Evolutionary conservation across 1,140 invertebrate genomes (phyloP).

Genomic region (Phenacoccus solenopsis): DNA sequence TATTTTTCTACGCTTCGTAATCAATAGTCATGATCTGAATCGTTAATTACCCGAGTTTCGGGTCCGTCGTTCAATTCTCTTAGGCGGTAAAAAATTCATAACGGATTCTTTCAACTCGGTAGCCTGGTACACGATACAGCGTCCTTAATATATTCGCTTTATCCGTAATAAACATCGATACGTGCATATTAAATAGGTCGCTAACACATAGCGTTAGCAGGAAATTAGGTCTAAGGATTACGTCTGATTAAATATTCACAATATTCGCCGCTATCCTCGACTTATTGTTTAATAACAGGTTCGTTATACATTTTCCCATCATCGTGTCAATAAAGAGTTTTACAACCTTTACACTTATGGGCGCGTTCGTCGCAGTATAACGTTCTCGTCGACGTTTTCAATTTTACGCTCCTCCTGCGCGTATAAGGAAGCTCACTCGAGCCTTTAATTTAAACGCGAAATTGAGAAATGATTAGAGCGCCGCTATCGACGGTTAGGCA

Average conservation of each 20-base stretch:
- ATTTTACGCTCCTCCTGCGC: background rate
- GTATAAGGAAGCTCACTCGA: no score
- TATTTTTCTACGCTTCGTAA: background rate
- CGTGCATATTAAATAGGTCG: background rate
- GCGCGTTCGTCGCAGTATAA: background rate
- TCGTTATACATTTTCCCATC: background rate
- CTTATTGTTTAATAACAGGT: background rate
- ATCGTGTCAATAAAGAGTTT: background rate
- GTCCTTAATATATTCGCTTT: background rate
- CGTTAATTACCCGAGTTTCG: background rate
- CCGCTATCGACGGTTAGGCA: no score
- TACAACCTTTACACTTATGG: background rate
- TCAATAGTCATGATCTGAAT: slow-evolving; percentile 2
- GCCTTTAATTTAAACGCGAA: no score
- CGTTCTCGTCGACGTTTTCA: background rate
- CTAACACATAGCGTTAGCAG: background rate
- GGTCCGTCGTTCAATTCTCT: background rate
- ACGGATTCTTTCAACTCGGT: background rate
- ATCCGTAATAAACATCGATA: slow-evolving; percentile 2
- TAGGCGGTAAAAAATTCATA: background rate
- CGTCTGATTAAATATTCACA: background rate
- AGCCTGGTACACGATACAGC: background rate
- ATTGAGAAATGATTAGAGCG: no score
- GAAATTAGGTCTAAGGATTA: background rate
- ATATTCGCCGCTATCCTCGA: background rate